phyloP scores from a whole-genome alignment of 2,888 invertebrate genomes.

The Limenitis camilla region DNA sequence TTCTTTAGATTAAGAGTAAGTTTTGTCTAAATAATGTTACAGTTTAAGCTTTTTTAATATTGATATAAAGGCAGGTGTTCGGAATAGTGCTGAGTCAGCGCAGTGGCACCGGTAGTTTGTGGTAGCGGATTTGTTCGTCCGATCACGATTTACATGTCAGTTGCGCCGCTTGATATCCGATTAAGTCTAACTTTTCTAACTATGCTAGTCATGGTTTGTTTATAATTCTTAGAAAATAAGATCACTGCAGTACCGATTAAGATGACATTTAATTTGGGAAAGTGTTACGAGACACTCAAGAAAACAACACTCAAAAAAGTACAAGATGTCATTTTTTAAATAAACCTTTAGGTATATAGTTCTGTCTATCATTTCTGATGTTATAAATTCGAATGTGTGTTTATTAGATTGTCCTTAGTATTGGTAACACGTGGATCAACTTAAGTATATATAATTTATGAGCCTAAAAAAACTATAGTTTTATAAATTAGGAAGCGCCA shows the following conservation, averaged over 20 bases:
- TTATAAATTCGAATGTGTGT: no score
- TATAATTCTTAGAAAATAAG: constrained; percentile 47
- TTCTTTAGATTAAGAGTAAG: background rate
- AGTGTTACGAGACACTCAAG: constrained; percentile 8
- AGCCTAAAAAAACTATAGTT: no score
- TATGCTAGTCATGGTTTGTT: constrained; percentile 49
- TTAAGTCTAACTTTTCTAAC: constrained; percentile 37
- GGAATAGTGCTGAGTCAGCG: constrained; percentile 61
- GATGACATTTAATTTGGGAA: constrained; percentile 14
- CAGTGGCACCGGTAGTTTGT: constrained; percentile 69
- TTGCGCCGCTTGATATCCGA: constrained; percentile 69
- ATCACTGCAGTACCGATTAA: constrained; percentile 48
- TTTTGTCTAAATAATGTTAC: constrained; percentile 2
- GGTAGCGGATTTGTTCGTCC: constrained; percentile 63
- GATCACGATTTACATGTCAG: constrained; percentile 74
- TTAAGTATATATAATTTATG: no score
- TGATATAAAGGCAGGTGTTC: constrained; percentile 52
- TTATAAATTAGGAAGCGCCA: no score
- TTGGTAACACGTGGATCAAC: no score
- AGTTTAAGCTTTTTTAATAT: constrained; percentile 8
- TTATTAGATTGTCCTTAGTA: no score
- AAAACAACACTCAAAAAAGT: no score
- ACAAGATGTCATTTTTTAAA: no score
- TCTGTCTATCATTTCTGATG: no score
- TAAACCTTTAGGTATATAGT: no score